These are phyloP conservation scores for Brachionus plicatilis DNA, from an alignment of 1,140 invertebrate genomes.

Conservation along the genomic window DNA sequence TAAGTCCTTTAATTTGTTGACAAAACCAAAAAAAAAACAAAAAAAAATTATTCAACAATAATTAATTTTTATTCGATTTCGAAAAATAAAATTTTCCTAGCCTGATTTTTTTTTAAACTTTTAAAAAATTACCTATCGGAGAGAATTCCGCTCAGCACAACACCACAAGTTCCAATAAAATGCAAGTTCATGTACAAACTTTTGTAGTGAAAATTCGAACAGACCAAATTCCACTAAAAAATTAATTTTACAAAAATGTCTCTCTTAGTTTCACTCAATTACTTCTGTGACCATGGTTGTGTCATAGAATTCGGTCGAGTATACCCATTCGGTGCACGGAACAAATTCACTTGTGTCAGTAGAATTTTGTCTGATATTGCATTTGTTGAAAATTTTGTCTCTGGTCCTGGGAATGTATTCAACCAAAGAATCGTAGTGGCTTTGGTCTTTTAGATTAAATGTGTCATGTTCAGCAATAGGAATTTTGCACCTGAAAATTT, in stretches of 20 bases:
- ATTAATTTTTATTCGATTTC: background rate
- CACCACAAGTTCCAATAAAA: slow-evolving; percentile 14
- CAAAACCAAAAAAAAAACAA: background rate
- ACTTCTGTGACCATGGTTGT: slow-evolving; percentile 6
- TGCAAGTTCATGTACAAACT: background rate
- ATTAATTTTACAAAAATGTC: background rate
- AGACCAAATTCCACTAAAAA: slow-evolving; percentile 32
- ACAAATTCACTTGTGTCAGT: background rate
- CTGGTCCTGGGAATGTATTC: background rate
- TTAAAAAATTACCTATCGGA: slow-evolving; percentile 15
- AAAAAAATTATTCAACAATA: background rate
- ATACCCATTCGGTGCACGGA: background rate
- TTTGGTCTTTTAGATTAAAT: background rate
- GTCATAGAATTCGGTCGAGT: slow-evolving; percentile 4
- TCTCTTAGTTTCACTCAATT: background rate
- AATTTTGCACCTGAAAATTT: background rate
- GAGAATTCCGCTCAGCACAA: slow-evolving; percentile 5
- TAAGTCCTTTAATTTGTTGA: background rate
- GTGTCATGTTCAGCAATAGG: background rate
- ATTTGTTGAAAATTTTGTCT: background rate
- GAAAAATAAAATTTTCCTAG: background rate
- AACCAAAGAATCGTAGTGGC: background rate
- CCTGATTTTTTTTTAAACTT: background rate
- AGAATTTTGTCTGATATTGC: background rate
- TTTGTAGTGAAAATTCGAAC: background rate